Evolutionary conservation across 2,888 invertebrate genomes (phyloP).

Genomic region (Drosophila engyochracea): DNA sequence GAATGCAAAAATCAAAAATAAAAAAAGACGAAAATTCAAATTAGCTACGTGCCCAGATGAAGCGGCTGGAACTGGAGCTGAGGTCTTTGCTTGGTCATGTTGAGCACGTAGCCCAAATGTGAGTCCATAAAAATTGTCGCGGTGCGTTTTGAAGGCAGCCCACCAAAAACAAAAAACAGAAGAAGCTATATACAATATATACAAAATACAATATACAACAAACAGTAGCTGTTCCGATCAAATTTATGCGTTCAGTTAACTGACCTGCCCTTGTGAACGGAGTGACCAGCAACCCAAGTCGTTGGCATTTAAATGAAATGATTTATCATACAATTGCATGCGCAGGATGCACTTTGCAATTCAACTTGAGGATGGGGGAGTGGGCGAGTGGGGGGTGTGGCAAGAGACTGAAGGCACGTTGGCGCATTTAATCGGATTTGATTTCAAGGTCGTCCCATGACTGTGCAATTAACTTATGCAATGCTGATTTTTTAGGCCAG

Average conservation of each 20-base stretch:
- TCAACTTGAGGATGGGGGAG: not conserved
- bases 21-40: slow-evolving; percentile 1
- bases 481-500: slow-evolving; percentile 12
- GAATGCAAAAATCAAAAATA: slow-evolving; percentile 27
- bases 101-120: slow-evolving; percentile 59
- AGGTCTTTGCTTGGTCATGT: slow-evolving; percentile 54
- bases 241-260: slow-evolving; percentile 58
- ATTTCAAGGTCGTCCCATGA: slow-evolving; percentile 23
- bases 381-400: not conserved
- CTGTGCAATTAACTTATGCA: slow-evolving; percentile 44
- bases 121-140: slow-evolving; percentile 64
- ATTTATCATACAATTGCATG: not conserved
- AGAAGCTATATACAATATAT: not conserved
- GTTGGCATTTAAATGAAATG: not conserved
- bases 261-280: slow-evolving; percentile 55
- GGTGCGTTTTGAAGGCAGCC: slow-evolving; percentile 56
- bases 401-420: not conserved
- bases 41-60: slow-evolving; percentile 30
- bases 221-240: slow-evolving; percentile 36
- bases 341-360: slow-evolving; percentile 5
- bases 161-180: slow-evolving; percentile 14
- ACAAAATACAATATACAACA: not conserved
- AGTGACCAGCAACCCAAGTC: not conserved
- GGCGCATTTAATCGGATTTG: slow-evolving; percentile 32
- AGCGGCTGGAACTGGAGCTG: slow-evolving; percentile 27